phyloP scores from a whole-genome alignment of 1,140 invertebrate species.

The Spodoptera frugiperda region DNA sequence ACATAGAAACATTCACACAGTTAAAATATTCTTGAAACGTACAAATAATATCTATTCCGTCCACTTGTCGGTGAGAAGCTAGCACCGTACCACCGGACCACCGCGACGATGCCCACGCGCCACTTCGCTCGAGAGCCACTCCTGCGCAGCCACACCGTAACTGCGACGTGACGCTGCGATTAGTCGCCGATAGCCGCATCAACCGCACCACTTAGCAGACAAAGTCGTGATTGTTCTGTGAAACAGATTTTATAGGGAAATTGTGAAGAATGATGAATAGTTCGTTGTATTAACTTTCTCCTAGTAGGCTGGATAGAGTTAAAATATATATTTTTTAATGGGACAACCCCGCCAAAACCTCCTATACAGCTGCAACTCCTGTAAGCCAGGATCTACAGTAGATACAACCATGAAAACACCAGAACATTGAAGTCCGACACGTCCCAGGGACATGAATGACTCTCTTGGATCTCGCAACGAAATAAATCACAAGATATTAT shows the following conservation, averaged over 20 bases:
- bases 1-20: neutral
- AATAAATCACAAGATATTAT: too few relatives aligned
- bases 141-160: slow-evolving; percentile 36
- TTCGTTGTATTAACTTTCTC: too few relatives aligned
- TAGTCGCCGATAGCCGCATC: slow-evolving; percentile 32
- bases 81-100: slow-evolving; percentile 28
- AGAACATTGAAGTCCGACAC: too few relatives aligned
- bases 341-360: too few relatives aligned
- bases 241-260: too few relatives aligned
- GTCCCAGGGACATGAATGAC: too few relatives aligned
- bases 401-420: too few relatives aligned
- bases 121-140: slow-evolving; percentile 41
- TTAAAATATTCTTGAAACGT: slow-evolving; percentile 12
- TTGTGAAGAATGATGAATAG: slow-evolving; percentile 1
- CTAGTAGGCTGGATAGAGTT: too few relatives aligned
- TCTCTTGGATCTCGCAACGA: too few relatives aligned
- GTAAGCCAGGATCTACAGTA: too few relatives aligned
- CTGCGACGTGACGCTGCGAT: slow-evolving; percentile 38
- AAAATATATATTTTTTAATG: too few relatives aligned
- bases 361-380: too few relatives aligned
- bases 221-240: slow-evolving; percentile 6
- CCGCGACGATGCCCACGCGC: slow-evolving; percentile 46
- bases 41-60: slow-evolving; percentile 29
- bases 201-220: slow-evolving; percentile 2
- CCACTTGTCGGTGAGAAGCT: slow-evolving; percentile 15